Evolutionary conservation across 2,113 vertebrate species (phyloP).

Genomic region (Pungitius pungitius): DNA sequence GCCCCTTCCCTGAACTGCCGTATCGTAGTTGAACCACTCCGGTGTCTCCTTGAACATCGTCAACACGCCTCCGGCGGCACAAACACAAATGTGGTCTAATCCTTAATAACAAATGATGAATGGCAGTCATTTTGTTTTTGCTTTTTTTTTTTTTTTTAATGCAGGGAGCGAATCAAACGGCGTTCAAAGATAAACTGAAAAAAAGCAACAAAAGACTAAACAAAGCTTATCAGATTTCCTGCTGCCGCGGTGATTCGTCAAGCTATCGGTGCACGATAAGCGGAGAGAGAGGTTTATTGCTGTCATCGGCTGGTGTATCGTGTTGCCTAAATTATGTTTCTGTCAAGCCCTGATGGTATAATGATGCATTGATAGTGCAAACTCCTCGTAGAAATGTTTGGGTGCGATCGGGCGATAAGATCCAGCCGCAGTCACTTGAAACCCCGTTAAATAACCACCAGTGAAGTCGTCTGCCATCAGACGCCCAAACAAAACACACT

Average conservation of each 20-base stretch:
- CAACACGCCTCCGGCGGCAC: background rate
- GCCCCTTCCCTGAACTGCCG: background rate
- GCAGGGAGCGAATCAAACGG: background rate
- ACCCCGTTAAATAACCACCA: background rate
- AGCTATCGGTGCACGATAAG: background rate
- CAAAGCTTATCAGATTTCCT: background rate
- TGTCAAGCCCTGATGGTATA: background rate
- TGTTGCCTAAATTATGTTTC: background rate
- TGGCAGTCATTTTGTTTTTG: background rate
- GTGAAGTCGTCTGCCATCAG: background rate
- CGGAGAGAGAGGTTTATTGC: constrained; percentile 1
- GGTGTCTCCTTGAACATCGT: background rate
- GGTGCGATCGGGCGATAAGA: constrained; percentile 6
- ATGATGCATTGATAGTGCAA: background rate
- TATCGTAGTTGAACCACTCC: background rate
- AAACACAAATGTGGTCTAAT: background rate
- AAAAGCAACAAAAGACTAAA: background rate
- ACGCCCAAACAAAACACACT: no score
- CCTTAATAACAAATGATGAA: constrained; percentile 2
- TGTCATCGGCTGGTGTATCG: background rate
- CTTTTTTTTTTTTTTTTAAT: background rate
- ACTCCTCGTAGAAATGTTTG: background rate
- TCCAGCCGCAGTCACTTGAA: constrained; percentile 14
- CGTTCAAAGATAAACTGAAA: background rate
- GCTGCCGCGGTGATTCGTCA: constrained; percentile 4